Evolutionary conservation across 2,888 invertebrate genomes (phyloP), one percentile per base, ranked within the genome.

Genomic region (Erpobdella octoculata): DNA sequence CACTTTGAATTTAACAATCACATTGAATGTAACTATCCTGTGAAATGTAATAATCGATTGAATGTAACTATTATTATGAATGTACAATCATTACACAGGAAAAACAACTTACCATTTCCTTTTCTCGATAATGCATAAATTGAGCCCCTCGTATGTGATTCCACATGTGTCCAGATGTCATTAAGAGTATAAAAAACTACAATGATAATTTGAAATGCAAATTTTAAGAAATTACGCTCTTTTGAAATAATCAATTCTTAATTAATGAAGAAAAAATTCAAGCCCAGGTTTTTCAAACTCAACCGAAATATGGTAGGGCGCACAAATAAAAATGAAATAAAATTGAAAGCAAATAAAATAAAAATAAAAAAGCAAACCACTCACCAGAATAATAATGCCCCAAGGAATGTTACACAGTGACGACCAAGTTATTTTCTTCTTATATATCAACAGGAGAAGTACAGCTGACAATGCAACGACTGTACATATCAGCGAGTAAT

Each of bases 141-240:
- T 25, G 41, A 12, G 67, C 67, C 21, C 67, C 67, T 67, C 67
- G n/a, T 21, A 67, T 67, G 31, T 67, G 67, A 46, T 67, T 67
- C 67, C 67, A 67, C 67, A 67, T 67, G 67, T 41, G 41, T 33
- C 67, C 67, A 21, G 67, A 67, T 21, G 67, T 41, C 67, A 67
- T 67, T 18, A 46, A 12, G 12, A 37, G 15, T 33, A 67, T 46
- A 46, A 67, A 67, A 41, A 41, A 28, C 28, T 41, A n/a, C 5
- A 15, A 33, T 8, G 35, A 61, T 5, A 61, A 18, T 18, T 35
- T n/a, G n/a, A n/a, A n/a, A n/a, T n/a, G n/a, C n/a, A n/a, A n/a
- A n/a, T n/a, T n/a, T n/a, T n/a, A n/a, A n/a, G n/a, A n/a, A n/a
- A n/a, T 48, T 48, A 9, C 25, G 48, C 48, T 21, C 18, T 12